Evolutionary conservation across 2,797 vertebrate genomes (phyloP).

Genomic region (Lutjanus argentimaculatus): DNA sequence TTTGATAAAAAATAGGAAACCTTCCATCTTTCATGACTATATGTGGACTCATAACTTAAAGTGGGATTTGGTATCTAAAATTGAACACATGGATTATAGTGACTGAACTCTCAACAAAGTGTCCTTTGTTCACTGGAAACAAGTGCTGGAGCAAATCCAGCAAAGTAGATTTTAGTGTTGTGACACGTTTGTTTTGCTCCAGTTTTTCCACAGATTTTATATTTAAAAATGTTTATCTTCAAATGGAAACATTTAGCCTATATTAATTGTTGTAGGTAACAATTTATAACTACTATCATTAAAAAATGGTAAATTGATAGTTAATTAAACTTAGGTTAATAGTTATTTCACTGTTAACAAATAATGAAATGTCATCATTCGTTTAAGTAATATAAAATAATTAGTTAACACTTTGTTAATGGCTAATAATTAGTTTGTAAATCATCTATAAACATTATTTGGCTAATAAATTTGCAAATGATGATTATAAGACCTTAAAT

Average conservation of each 20-base stretch:
- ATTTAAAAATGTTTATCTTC: neutral
- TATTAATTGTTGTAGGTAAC: too few relatives aligned
- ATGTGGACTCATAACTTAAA: constrained; percentile 43
- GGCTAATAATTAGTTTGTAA: too few relatives aligned
- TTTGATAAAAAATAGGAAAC: constrained; percentile 35
- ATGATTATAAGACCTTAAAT: neutral
- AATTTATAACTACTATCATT: too few relatives aligned
- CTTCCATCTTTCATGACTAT: neutral
- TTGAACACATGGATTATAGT: constrained; percentile 64
- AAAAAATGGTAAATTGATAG: too few relatives aligned
- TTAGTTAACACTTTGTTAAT: too few relatives aligned
- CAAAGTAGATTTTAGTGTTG: constrained; percentile 56
- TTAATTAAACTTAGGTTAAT: too few relatives aligned
- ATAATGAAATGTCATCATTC: too few relatives aligned
- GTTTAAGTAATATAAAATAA: too few relatives aligned
- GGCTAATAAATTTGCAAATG: too few relatives aligned
- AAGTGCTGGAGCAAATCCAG: constrained; percentile 68
- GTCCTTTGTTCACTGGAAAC: constrained; percentile 65
- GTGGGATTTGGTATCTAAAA: constrained; percentile 68
- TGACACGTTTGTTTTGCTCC: constrained; percentile 52
- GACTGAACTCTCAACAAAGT: constrained; percentile 61
- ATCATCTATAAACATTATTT: too few relatives aligned
- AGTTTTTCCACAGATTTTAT: constrained; percentile 12
- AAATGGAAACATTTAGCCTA: neutral
- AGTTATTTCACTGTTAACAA: too few relatives aligned